phyloP scores from a whole-genome alignment of 1,140 invertebrate genomes.

The Drepana arcuata region DNA sequence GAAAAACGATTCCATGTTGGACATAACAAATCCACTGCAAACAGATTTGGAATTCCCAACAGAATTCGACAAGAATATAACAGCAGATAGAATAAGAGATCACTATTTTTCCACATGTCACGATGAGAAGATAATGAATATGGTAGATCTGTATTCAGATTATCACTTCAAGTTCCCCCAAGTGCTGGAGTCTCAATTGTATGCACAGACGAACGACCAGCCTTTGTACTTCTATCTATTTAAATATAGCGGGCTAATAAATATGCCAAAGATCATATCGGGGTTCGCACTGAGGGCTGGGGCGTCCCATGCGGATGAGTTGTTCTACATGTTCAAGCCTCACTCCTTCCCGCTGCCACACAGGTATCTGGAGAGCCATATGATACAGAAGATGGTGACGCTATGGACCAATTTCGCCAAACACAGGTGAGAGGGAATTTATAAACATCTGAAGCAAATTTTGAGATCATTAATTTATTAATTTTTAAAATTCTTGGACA shows the following conservation, averaged over 20 bases:
- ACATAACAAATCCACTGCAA: conserved; percentile 27
- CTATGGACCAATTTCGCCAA: conserved; percentile 64
- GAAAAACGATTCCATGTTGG: conserved; percentile 17
- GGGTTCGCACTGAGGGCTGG: conserved; percentile 25
- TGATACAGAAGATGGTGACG: conserved; percentile 45
- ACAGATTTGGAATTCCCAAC: conserved; percentile 42
- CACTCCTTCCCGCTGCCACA: conserved; percentile 40
- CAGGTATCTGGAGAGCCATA: conserved; percentile 29
- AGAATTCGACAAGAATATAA: conserved; percentile 30
- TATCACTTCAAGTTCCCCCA: conserved; percentile 53
- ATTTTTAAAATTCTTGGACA: too few relatives aligned
- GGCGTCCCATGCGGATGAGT: conserved; percentile 54
- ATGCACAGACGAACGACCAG: conserved; percentile 34
- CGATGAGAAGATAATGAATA: conserved; percentile 39
- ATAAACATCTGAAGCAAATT: too few relatives aligned
- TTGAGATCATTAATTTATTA: too few relatives aligned
- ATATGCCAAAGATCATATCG: conserved; percentile 48
- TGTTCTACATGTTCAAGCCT: conserved; percentile 59
- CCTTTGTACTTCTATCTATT: conserved; percentile 59
- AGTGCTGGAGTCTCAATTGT: conserved; percentile 41
- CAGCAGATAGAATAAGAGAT: conserved; percentile 22
- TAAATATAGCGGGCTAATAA: conserved; percentile 47
- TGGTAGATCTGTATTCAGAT: conserved; percentile 55
- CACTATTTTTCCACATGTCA: conserved; percentile 41
- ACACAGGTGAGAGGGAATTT: conserved; percentile 45